phyloP scores from a whole-genome alignment of 2,797 vertebrate genomes.

The Lagorchestes hirsutus region DNA sequence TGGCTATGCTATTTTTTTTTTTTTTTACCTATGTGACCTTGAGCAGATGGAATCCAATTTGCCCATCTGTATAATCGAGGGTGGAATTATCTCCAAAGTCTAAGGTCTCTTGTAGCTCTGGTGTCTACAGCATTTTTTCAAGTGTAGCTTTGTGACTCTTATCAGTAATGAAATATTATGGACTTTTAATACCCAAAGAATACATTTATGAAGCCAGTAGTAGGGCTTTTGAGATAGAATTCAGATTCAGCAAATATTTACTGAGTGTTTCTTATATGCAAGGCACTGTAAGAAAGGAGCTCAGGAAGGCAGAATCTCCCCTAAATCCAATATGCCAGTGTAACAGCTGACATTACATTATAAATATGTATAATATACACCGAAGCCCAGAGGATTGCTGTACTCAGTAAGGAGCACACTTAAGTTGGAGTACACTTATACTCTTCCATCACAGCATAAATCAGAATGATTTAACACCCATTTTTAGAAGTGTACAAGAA shows the following conservation, averaged over 20 bases:
- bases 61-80: too few relatives aligned
- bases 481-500: neutral
- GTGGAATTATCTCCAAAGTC: neutral
- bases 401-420: neutral
- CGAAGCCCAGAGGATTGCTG: neutral
- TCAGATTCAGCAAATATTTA: neutral
- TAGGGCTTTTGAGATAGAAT: neutral
- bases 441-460: neutral
- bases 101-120: neutral
- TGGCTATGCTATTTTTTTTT: neutral
- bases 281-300: neutral
- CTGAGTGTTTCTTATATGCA: neutral
- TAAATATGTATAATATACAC: neutral
- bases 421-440: neutral
- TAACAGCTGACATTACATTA: slow-evolving; percentile 1
- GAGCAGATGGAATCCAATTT: neutral
- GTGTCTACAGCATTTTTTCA: neutral
- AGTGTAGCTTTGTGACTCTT: too few relatives aligned
- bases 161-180: neutral
- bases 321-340: neutral
- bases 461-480: neutral
- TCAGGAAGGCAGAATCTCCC: neutral
- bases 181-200: too few relatives aligned
- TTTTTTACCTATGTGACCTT: neutral
- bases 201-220: neutral